Evolutionary conservation across 2,888 invertebrate genomes (phyloP).

Genomic region (Latrodectus elegans): DNA sequence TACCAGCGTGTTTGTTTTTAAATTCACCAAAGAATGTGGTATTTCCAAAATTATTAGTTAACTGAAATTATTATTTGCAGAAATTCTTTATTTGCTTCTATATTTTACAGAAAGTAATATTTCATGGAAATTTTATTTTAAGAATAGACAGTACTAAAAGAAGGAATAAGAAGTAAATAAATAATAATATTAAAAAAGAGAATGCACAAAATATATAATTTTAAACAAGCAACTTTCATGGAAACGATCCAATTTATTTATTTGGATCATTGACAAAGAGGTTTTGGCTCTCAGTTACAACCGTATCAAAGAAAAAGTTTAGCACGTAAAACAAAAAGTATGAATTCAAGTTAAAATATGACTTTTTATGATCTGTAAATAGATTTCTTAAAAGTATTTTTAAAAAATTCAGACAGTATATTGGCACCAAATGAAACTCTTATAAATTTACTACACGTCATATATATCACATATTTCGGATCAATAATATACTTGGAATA

Average conservation of each 20-base stretch:
- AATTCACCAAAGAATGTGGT: too few relatives aligned
- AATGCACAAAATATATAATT: constrained; percentile 4
- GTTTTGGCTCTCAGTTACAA: constrained; percentile 36
- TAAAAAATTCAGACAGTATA: background rate
- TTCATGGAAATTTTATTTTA: too few relatives aligned
- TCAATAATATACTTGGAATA: too few relatives aligned
- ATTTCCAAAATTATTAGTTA: too few relatives aligned
- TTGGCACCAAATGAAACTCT: background rate
- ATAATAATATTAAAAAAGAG: background rate
- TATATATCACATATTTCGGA: too few relatives aligned
- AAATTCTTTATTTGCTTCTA: too few relatives aligned
- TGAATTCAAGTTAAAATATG: background rate
- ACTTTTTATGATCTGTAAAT: constrained; percentile 4
- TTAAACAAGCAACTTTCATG: constrained; percentile 41
- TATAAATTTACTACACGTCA: constrained; percentile 16
- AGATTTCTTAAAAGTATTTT: constrained; percentile 13
- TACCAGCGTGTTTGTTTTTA: too few relatives aligned
- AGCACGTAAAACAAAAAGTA: constrained; percentile 16
- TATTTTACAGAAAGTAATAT: too few relatives aligned
- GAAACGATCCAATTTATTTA: constrained; percentile 48
- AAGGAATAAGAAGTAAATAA: background rate
- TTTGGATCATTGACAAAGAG: constrained; percentile 57
- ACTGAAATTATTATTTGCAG: too few relatives aligned
- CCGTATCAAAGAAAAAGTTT: constrained; percentile 36
- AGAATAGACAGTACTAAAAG: background rate